Percentiles rank a stretch among this genome's conserved stretches.
Conservation (phyloP, 2,888 invertebrate genomes). For the Lymantria monacha region DNA sequence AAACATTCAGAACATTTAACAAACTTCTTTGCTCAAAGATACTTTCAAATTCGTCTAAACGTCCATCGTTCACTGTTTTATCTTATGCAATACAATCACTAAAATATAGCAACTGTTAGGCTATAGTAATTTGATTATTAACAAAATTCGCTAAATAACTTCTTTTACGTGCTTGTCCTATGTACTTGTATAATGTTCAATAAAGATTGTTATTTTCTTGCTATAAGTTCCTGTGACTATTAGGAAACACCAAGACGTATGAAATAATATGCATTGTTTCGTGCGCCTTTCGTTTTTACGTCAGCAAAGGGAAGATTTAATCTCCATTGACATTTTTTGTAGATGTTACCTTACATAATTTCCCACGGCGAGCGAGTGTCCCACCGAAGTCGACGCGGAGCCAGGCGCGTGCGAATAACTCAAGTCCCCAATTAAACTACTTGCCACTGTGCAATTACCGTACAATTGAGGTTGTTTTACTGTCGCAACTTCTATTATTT, state of each 20-base stretch:
- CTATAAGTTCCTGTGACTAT: constrained; percentile 30
- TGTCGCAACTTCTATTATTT: constrained; percentile 71
- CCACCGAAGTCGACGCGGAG: constrained; percentile 28
- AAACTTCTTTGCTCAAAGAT: neutral
- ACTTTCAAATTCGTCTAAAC: constrained; percentile 7
- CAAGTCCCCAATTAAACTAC: constrained; percentile 49
- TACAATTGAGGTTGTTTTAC: constrained; percentile 63
- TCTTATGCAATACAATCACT: constrained; percentile 23
- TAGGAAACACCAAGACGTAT: constrained; percentile 38
- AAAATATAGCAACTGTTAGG: constrained; percentile 14
- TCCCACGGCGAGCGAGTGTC: constrained; percentile 54
- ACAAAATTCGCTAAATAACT: neutral
- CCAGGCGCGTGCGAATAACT: constrained; percentile 61
- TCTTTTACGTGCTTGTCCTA: constrained; percentile 18
- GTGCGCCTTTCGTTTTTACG: constrained; percentile 48
- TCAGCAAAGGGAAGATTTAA: constrained; percentile 54
- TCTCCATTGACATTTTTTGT: constrained; percentile 56
- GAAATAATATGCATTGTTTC: constrained; percentile 64
- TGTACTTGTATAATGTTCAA: constrained; percentile 35
- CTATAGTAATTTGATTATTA: neutral
- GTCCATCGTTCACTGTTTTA: neutral
- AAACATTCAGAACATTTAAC: neutral
- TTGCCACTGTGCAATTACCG: constrained; percentile 54
- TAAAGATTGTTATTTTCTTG: constrained; percentile 35
- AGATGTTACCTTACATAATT: constrained; percentile 44